Evolutionary conservation across 2,888 invertebrate species (phyloP).

Genomic region (Nemotelus nigrinus): DNA sequence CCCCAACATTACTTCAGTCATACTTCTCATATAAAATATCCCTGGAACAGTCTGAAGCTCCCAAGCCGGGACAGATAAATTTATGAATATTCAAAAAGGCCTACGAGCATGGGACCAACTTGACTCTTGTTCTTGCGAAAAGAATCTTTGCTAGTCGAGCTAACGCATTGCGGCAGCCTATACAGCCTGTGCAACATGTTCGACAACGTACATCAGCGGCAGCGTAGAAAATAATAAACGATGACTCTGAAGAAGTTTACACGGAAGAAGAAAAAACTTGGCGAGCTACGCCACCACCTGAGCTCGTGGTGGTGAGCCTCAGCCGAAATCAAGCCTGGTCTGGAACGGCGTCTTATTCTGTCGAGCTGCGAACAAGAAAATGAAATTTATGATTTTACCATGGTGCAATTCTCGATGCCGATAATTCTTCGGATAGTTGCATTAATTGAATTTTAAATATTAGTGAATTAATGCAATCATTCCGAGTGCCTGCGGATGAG

Average conservation of each 20-base stretch:
- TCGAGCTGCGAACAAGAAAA: slow-evolving; percentile 19
- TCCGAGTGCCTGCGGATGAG: neutral
- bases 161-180: neutral
- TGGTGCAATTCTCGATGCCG: neutral
- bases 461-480: slow-evolving; percentile 23
- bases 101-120: slow-evolving; percentile 3
- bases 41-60: neutral
- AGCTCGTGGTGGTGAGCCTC: too few species aligned
- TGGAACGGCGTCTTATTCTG: neutral
- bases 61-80: neutral
- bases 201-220: too few species aligned
- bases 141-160: neutral
- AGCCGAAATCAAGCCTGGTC: neutral
- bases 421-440: slow-evolving; percentile 28
- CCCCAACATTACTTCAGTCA: neutral
- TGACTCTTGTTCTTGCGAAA: neutral
- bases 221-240: too few species aligned
- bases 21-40: neutral
- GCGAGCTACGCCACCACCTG: too few species aligned
- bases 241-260: too few species aligned
- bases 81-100: slow-evolving; percentile 33
- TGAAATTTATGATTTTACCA: slow-evolving; percentile 33
- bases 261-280: too few species aligned
- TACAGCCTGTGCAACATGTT: neutral
- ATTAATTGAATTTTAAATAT: slow-evolving; percentile 35